These are phyloP conservation scores for Peromyscus californicus DNA, from an alignment of 2,113 vertebrate genomes.

Conservation along the genomic window DNA sequence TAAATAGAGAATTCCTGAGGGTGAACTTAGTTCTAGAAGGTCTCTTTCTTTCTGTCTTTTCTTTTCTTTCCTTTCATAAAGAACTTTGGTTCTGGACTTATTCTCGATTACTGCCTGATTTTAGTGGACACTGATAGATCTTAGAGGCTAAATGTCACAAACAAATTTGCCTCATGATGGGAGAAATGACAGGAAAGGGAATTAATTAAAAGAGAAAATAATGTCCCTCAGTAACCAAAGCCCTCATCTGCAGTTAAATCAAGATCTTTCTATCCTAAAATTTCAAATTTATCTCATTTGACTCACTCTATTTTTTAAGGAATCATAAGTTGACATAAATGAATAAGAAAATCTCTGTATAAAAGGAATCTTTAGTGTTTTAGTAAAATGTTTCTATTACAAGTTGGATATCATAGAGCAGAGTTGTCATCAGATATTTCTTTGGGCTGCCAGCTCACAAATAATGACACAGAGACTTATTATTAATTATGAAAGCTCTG, in stretches of 20 bases:
- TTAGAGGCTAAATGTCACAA: constrained; percentile 84
- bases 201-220: constrained; percentile 79
- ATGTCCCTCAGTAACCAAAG: constrained; percentile 67
- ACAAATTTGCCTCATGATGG: constrained; percentile 82
- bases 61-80: not conserved
- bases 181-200: constrained; percentile 83
- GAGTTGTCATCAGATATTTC: not conserved
- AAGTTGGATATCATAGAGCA: not conserved
- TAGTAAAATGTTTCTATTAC: constrained; percentile 42
- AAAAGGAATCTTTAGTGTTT: constrained; percentile 49
- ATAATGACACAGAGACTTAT: not conserved
- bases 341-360: constrained; percentile 33
- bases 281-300: constrained; percentile 69
- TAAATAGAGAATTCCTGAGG: not conserved
- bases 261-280: constrained; percentile 78
- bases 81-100: constrained; percentile 49
- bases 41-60: not conserved
- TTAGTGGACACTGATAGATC: constrained; percentile 75
- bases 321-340: constrained; percentile 58
- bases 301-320: constrained; percentile 20
- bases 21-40: not conserved
- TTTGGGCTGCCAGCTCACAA: not conserved
- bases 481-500: not conserved
- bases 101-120: constrained; percentile 66
- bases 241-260: constrained; percentile 70